phyloP scores from a whole-genome alignment of 1,140 invertebrate species.

The Probaryconus sp. region DNA sequence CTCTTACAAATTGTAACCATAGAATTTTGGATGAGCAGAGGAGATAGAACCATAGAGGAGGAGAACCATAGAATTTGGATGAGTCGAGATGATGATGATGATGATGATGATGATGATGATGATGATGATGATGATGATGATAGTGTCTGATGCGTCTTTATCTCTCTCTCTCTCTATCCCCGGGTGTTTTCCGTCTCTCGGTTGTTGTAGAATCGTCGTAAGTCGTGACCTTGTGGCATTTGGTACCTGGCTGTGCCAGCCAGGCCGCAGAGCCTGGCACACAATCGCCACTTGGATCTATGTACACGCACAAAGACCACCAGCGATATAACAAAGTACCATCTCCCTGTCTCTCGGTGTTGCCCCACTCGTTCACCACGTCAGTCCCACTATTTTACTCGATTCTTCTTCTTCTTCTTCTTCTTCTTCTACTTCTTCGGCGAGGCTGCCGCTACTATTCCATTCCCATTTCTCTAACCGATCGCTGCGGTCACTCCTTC shows the following conservation, averaged over 20 bases:
- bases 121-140: slow-evolving; percentile 42
- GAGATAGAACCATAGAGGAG: slow-evolving; percentile 15
- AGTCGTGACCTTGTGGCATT: slow-evolving; percentile 77
- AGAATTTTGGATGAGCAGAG: slow-evolving; percentile 55
- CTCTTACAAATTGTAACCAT: slow-evolving; percentile 34
- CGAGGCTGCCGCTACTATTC: slow-evolving; percentile 29
- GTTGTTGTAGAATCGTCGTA: slow-evolving; percentile 61
- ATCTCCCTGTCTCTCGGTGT: slow-evolving; percentile 52
- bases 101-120: slow-evolving; percentile 45
- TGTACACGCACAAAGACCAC: slow-evolving; percentile 58
- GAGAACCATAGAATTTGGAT: too few species aligned
- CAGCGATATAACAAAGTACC: slow-evolving; percentile 63
- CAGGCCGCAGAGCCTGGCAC: slow-evolving; percentile 61
- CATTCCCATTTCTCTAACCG: too few species aligned
- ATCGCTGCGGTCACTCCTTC: slow-evolving; percentile 38
- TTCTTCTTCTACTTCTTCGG: slow-evolving; percentile 8
- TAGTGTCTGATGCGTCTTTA: slow-evolving; percentile 47
- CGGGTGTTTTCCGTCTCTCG: slow-evolving; percentile 55
- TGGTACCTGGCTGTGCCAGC: slow-evolving; percentile 77
- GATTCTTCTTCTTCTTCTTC: slow-evolving; percentile 40
- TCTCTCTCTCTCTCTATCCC: slow-evolving; percentile 37
- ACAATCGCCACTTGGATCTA: slow-evolving; percentile 53
- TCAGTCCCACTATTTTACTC: slow-evolving; percentile 54
- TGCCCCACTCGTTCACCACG: slow-evolving; percentile 32
- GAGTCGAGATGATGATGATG: too few species aligned